A percentile compares a stretch with the other conserved stretches of the same genome.
Conservation (phyloP, 2,797 vertebrate species). For the Scarus forsteni region DNA sequence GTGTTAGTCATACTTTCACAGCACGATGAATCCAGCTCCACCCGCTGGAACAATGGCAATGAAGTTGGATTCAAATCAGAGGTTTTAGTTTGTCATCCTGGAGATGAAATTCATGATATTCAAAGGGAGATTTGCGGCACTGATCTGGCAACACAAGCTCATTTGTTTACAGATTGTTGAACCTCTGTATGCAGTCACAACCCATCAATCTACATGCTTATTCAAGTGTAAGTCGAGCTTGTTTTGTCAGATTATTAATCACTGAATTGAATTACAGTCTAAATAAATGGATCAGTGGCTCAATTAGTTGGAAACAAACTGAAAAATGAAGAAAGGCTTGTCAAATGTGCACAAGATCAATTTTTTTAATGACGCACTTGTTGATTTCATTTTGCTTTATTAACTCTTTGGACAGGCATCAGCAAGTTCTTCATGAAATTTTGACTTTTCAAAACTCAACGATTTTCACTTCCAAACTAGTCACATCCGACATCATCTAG, state of each 20-base stretch:
- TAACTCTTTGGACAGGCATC: too few species aligned
- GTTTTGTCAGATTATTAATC: conserved; percentile 4
- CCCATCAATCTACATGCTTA: not conserved
- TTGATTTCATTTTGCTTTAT: not conserved
- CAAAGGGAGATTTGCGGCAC: conserved; percentile 18
- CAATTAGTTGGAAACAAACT: not conserved
- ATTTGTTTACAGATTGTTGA: conserved; percentile 12
- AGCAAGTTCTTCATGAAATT: too few species aligned
- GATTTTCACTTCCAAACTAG: too few species aligned
- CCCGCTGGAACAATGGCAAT: not conserved
- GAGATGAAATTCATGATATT: conserved; percentile 29
- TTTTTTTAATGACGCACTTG: not conserved
- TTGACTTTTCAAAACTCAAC: too few species aligned
- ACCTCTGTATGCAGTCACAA: not conserved
- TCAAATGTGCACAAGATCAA: too few species aligned
- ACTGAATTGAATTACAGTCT: not conserved
- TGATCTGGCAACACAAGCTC: conserved; percentile 4
- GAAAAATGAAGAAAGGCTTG: not conserved
- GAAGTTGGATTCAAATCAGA: conserved; percentile 21
- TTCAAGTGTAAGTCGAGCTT: not conserved
- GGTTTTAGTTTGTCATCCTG: not conserved
- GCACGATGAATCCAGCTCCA: not conserved
- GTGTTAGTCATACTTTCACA: not conserved
- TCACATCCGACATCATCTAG: too few species aligned
- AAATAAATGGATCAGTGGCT: not conserved